Conservation (phyloP, 2,797 vertebrate species). For the Orientallactaga sibirica region DNA sequence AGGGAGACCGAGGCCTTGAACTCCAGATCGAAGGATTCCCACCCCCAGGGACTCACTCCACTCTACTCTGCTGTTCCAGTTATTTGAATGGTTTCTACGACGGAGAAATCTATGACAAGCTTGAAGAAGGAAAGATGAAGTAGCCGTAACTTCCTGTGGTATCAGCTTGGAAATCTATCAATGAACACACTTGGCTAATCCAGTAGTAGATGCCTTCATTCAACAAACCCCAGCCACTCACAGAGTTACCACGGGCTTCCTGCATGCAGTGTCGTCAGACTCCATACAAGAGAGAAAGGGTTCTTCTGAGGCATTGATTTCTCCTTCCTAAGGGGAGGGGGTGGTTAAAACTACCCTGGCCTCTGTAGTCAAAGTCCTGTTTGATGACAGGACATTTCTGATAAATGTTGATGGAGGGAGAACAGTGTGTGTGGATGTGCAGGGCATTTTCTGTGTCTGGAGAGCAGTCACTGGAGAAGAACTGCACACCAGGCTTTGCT, state of each 20-base stretch:
- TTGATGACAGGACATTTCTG: conserved; percentile 26
- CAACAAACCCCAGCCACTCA: neutral
- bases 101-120: neutral
- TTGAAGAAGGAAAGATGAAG: neutral
- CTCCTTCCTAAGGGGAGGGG: neutral
- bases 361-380: conserved; percentile 32
- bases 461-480: neutral
- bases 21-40: neutral
- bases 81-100: conserved; percentile 25
- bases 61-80: neutral
- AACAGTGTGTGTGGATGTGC: neutral
- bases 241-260: neutral
- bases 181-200: conserved; percentile 25
- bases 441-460: neutral
- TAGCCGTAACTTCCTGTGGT: neutral
- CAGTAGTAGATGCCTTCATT: neutral
- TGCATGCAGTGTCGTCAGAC: neutral
- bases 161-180: neutral
- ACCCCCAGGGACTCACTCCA: neutral
- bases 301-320: neutral
- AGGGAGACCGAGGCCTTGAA: neutral
- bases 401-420: neutral
- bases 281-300: neutral
- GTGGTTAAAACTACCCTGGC: neutral
- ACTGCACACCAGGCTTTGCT: neutral